Percentiles rank a stretch among this genome's conserved stretches.
Evolutionary conservation across 2,797 vertebrate genomes (phyloP).

Genomic region (Clarias fuscus): DNA sequence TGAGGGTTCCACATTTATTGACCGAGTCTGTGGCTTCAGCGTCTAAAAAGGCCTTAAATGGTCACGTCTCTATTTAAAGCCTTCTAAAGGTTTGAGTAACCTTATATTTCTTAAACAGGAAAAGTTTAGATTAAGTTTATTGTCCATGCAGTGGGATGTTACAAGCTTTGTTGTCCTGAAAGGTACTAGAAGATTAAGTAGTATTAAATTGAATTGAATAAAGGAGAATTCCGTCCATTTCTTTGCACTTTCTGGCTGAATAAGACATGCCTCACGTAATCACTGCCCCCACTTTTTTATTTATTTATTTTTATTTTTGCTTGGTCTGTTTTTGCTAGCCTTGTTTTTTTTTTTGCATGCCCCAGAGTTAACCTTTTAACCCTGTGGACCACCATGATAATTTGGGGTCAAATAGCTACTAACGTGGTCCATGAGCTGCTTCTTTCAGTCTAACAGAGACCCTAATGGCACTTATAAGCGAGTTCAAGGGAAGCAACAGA

Average conservation of each 20-base stretch:
- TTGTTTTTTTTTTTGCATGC: not conserved
- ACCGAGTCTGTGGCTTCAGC: slow-evolving; percentile 62
- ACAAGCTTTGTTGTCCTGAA: not conserved
- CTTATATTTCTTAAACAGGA: slow-evolving; percentile 47
- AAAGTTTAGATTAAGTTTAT: slow-evolving; percentile 49
- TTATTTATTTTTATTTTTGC: not conserved
- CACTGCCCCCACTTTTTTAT: not conserved
- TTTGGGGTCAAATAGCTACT: slow-evolving; percentile 44
- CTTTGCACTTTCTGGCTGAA: not conserved
- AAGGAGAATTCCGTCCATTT: not conserved
- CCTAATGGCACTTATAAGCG: not conserved
- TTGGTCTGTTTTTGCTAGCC: slow-evolving; percentile 17
- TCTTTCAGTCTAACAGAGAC: not conserved
- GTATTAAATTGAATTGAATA: not conserved
- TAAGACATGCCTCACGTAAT: not conserved
- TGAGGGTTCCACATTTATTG: slow-evolving; percentile 74
- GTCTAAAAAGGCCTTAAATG: slow-evolving; percentile 75
- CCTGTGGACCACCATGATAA: slow-evolving; percentile 54
- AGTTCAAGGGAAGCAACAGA: slow-evolving; percentile 11
- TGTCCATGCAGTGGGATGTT: slow-evolving; percentile 2
- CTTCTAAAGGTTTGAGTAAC: slow-evolving; percentile 46
- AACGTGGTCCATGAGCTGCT: slow-evolving; percentile 41
- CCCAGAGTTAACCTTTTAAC: slow-evolving; percentile 63
- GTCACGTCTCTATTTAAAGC: slow-evolving; percentile 63
- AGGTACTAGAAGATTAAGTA: not conserved